Evolutionary conservation across 2,888 invertebrate genomes (phyloP).

Genomic region (Tubulanus polymorphus): DNA sequence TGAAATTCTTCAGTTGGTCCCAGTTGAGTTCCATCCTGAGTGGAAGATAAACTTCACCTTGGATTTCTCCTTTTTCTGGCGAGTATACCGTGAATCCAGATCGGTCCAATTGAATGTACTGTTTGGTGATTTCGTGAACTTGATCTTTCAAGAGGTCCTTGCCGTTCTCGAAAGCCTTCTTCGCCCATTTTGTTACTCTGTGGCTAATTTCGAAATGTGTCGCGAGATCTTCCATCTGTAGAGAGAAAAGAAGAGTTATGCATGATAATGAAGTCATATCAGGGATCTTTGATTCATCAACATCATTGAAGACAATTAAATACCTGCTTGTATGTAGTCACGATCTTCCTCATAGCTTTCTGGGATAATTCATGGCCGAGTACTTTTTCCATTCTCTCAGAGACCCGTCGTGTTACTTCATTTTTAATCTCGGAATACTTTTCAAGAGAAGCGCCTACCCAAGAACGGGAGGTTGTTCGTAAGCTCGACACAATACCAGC

Average conservation of each 20-base stretch:
- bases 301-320: neutral
- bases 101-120: constrained; percentile 34
- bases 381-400: neutral
- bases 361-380: neutral
- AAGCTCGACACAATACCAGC: too few relatives aligned
- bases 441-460: too few relatives aligned
- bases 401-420: too few relatives aligned
- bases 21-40: constrained; percentile 30
- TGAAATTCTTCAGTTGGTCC: constrained; percentile 29
- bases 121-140: constrained; percentile 20
- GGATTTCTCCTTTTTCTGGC: constrained; percentile 39
- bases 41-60: constrained; percentile 38
- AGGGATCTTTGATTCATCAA: neutral
- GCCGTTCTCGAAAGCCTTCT: neutral
- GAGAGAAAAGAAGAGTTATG: too few relatives aligned
- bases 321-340: neutral
- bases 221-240: too few relatives aligned
- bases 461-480: too few relatives aligned
- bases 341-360: neutral
- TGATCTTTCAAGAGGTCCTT: constrained; percentile 3
- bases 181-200: neutral
- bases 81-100: constrained; percentile 38
- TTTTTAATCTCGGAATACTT: too few relatives aligned
- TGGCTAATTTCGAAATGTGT: neutral
- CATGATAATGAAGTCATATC: neutral